Base-by-base conservation (phyloP, 2,113 vertebrate genomes). In the Tympanuchus pallidicinctus region DNA sequence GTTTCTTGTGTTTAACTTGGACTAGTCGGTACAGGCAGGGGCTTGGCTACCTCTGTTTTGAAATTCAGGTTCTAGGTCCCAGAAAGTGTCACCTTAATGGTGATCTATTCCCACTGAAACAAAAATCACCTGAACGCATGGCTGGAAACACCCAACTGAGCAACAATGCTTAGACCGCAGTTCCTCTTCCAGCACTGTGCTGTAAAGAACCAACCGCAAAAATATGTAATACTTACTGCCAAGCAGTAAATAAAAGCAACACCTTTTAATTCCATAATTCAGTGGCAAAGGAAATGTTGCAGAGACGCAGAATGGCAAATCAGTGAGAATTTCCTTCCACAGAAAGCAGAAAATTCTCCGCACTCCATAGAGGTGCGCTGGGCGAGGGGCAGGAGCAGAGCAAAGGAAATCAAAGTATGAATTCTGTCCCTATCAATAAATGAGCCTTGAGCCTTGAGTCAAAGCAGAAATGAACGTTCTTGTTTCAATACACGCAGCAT, bases 181-280 rank as follows among this genome's bases (percentile, higher is more conserved):
- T 90, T 96, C 93, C 89, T 94, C 89, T 96, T 97, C 84, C 86
- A 97, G 89, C 86, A 91, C 11, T 66, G 34, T 82, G 61, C 82
- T 92, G 60, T 84, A 86, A 95, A 96, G 95, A 93, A 96, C 92
- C 90, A 90, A 82, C 57, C 66, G 67, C 74, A 77, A 92, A 94
- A 95, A 85, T 36, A 92, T 80, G 52, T 72, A 60, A 42, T 82
- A 66, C 61, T 82, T 88, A 80, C 50, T 14, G 57, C 47, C 72
- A 69, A 32, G 2, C 69, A 69, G 86, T 78, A 95, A 92, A 96
- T 92, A 93, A 91, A 83, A 30, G 13, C 61, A 90, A 67, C 30
- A 57, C 38, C 32, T 88, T 82, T 84, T 94, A 78, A 94, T 88
- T 91, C 69, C 69, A 38, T 72, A 74, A 24, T 6, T 75, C 69